Conservation (phyloP, 2,113 vertebrate genomes). For the Spilogale gracilis region DNA sequence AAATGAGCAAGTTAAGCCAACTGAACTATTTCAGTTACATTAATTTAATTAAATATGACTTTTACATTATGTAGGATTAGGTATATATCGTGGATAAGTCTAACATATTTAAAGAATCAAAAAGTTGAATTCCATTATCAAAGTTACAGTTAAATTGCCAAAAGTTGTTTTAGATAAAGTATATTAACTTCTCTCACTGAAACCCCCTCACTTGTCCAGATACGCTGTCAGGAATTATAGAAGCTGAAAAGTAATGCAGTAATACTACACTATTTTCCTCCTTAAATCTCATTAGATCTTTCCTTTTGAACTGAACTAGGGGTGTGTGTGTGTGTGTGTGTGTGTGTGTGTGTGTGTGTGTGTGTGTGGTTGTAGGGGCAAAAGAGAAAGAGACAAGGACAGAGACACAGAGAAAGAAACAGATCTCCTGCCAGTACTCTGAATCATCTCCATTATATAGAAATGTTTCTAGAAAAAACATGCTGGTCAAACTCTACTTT, state of each 20-base stretch:
- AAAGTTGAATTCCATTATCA: constrained; percentile 56
- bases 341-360: neutral
- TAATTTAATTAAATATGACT: constrained; percentile 85
- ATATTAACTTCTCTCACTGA: neutral
- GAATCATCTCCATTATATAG: neutral
- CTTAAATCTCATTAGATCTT: neutral
- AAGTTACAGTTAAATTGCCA: constrained; percentile 63
- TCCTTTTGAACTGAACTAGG: neutral
- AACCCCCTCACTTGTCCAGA: constrained; percentile 6
- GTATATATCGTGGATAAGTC: constrained; percentile 73
- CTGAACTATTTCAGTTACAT: constrained; percentile 82
- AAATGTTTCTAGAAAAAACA: neutral
- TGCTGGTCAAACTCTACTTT: neutral
- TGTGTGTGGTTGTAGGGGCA: too few relatives aligned
- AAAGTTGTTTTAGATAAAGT: constrained; percentile 40
- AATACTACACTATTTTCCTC: neutral
- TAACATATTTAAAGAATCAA: constrained; percentile 76
- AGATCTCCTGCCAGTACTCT: neutral
- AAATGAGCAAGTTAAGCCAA: constrained; percentile 84
- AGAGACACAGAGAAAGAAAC: neutral
- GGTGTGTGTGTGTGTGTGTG: neutral
- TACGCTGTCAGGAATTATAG: neutral
- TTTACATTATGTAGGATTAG: constrained; percentile 77
- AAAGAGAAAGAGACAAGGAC: neutral
- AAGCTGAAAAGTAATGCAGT: constrained; percentile 11